These are phyloP conservation scores for Spheniscus humboldti DNA, from an alignment of 2,797 vertebrate genomes.

Conservation along the genomic window DNA sequence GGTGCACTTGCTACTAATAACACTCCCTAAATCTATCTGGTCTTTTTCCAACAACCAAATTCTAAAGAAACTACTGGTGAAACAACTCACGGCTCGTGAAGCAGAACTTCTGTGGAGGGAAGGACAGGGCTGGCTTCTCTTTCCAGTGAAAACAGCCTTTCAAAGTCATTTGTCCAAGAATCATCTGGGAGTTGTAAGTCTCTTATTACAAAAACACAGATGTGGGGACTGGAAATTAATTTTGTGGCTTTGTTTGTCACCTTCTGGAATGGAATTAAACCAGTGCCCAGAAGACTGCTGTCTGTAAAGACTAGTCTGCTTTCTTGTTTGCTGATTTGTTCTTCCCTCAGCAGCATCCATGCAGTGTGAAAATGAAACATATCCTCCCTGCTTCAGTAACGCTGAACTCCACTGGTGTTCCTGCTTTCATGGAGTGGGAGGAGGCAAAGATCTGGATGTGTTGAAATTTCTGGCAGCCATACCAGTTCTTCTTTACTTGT, in stretches of 20 bases:
- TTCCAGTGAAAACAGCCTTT: slow-evolving; percentile 18
- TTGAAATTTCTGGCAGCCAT: neutral
- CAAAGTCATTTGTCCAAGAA: slow-evolving; percentile 12
- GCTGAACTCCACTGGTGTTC: neutral
- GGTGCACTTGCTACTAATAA: neutral
- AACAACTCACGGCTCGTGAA: neutral
- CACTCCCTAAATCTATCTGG: neutral
- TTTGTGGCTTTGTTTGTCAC: neutral
- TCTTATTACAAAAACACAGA: slow-evolving; percentile 12
- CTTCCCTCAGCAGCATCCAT: neutral
- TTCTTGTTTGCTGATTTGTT: neutral
- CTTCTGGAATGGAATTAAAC: slow-evolving; percentile 28
- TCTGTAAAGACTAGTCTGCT: neutral
- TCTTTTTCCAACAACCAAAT: neutral
- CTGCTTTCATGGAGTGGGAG: neutral
- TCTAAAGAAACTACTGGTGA: slow-evolving; percentile 20
- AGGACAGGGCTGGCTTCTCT: slow-evolving; percentile 1
- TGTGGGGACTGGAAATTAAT: slow-evolving; percentile 30
- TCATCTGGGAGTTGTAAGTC: slow-evolving; percentile 18
- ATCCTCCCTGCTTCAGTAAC: neutral
- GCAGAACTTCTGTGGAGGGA: neutral
- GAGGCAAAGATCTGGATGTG: neutral
- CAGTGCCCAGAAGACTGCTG: neutral
- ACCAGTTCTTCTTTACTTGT: neutral
- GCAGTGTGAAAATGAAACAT: neutral